These are phyloP conservation scores for Monopterus albus DNA, from an alignment of 2,113 vertebrate species.

Conservation along the genomic window DNA sequence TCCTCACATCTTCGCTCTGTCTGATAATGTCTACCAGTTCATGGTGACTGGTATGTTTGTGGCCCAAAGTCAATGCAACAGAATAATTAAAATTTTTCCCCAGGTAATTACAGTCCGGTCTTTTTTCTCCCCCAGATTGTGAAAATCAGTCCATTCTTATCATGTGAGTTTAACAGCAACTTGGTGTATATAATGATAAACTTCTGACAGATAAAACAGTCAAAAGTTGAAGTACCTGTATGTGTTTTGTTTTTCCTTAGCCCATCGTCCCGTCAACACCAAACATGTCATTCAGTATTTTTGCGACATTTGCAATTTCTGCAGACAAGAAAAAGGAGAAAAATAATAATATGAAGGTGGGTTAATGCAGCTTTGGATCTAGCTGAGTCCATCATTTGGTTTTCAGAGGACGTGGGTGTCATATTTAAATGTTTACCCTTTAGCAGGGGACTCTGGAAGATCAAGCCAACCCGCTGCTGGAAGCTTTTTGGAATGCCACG, in stretches of 20 bases:
- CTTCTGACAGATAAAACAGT: background rate
- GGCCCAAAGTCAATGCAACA: background rate
- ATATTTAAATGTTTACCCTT: background rate
- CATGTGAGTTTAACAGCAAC: constrained; percentile 73
- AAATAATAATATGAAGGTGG: constrained; percentile 54
- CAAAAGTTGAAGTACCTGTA: background rate
- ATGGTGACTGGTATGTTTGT: constrained; percentile 83
- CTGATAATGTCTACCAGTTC: constrained; percentile 88
- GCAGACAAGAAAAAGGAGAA: constrained; percentile 47
- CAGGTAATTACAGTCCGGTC: background rate
- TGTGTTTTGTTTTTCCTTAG: background rate
- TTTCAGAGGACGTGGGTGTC: background rate
- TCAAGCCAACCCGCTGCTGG: constrained; percentile 78
- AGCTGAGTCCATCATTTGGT: background rate
- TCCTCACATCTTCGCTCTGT: constrained; percentile 90
- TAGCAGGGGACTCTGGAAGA: constrained; percentile 78
- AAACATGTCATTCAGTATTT: constrained; percentile 93
- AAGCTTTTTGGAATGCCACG: constrained; percentile 80
- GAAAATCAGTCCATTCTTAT: constrained; percentile 87
- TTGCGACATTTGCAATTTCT: constrained; percentile 87
- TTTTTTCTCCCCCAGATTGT: constrained; percentile 73
- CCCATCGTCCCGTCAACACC: too few relatives aligned
- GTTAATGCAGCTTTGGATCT: background rate
- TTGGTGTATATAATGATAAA: too few relatives aligned
- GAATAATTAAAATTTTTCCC: fast-evolving